Percentiles rank a stretch among this genome's conserved stretches.
phyloP scores from a whole-genome alignment of 2,797 vertebrate species.

The Oreonectes daqikongensis region DNA sequence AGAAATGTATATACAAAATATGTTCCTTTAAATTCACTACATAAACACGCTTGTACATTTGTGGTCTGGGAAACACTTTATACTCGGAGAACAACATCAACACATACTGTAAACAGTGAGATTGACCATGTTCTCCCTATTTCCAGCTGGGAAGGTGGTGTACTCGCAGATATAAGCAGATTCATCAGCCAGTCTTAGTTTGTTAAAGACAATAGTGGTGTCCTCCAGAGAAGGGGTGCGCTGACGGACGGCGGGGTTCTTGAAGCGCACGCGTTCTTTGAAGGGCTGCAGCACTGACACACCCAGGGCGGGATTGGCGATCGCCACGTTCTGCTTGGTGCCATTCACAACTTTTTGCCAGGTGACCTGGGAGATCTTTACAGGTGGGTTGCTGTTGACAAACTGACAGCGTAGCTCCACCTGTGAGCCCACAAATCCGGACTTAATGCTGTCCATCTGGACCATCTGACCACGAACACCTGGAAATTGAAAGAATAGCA shows the following conservation, averaged over 20 bases:
- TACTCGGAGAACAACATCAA: neutral
- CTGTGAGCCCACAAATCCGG: conserved; percentile 86
- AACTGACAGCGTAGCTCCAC: conserved; percentile 91
- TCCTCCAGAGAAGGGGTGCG: conserved; percentile 86
- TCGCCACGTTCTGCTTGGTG: conserved; percentile 94
- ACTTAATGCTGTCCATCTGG: conserved; percentile 87
- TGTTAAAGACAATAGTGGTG: conserved; percentile 89
- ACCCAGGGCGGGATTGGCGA: conserved; percentile 92
- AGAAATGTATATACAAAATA: neutral
- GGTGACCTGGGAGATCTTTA: conserved; percentile 95
- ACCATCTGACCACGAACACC: conserved; percentile 83
- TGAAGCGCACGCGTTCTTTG: conserved; percentile 87
- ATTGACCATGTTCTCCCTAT: conserved; percentile 92
- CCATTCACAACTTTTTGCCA: conserved; percentile 96
- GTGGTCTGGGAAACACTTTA: neutral
- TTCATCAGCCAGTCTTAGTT: conserved; percentile 88
- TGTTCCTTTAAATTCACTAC: neutral
- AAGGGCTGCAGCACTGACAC: conserved; percentile 89
- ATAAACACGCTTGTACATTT: neutral
- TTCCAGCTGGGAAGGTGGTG: conserved; percentile 94
- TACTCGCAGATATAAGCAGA: conserved; percentile 97
- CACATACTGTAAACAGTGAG: conserved; percentile 91
- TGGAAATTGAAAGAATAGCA: conserved; percentile 57
- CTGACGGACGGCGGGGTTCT: conserved; percentile 83
- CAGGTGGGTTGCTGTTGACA: conserved; percentile 84